phyloP scores from a whole-genome alignment of 2,113 vertebrate genomes.

The Bothrops jararaca region DNA sequence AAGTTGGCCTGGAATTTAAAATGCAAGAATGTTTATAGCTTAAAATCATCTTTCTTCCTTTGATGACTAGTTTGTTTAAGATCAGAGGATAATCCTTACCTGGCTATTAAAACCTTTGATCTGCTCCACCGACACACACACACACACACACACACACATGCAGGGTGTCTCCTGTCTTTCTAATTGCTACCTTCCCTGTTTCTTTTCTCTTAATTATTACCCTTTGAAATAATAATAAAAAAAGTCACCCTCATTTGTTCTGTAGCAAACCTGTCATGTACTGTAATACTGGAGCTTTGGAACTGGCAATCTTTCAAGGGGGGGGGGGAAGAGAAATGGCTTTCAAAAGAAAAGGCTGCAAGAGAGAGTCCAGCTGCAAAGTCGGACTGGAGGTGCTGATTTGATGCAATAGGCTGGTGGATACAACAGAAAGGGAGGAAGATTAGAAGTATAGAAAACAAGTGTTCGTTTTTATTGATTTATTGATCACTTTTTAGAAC shows the following conservation, averaged over 20 bases:
- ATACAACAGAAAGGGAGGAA: too few species aligned
- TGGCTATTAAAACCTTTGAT: not conserved
- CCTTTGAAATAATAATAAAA: not conserved
- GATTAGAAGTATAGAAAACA: not conserved
- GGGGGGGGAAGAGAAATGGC: not conserved
- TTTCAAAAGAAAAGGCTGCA: not conserved
- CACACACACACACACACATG: too few species aligned
- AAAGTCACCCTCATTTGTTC: not conserved
- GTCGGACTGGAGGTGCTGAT: not conserved
- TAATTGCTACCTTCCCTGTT: not conserved
- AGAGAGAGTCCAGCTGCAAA: not conserved
- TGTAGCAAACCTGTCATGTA: not conserved
- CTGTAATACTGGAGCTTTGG: not conserved
- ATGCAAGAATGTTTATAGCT: not conserved
- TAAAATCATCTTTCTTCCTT: not conserved
- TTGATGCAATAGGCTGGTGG: not conserved
- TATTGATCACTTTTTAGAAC: too few species aligned
- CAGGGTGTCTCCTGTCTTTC: not conserved
- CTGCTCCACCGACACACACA: not conserved
- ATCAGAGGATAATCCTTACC: not conserved
- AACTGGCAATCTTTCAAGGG: not conserved
- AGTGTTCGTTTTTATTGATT: too few species aligned
- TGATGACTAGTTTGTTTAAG: not conserved
- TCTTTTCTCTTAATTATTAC: not conserved
- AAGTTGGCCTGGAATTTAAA: not conserved